Evolutionary conservation across 2,797 vertebrate genomes (phyloP), one percentile per base, ranked within the genome.

Genomic region (Babyrousa celebensis): DNA sequence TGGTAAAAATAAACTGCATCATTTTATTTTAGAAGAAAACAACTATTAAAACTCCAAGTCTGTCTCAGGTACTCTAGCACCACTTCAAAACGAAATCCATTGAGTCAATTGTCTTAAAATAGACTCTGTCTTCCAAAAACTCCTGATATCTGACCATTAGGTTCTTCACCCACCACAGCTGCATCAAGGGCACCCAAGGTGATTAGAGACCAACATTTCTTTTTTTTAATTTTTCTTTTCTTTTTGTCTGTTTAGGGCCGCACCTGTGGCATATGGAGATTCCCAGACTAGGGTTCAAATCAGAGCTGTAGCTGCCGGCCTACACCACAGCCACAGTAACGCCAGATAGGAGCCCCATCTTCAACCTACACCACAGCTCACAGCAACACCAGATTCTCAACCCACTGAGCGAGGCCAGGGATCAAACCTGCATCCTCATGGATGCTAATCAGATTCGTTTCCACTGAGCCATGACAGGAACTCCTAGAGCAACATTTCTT

Each of bases 21-120:
- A 25, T 85, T 94, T 92, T 87, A 36, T 89, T 94, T 94, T 84
- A 77, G 82, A 92, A 84, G 63, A n/a, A 93, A 96, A 95, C 58
- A 92, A 52, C 14, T 70, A 12, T 1, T 56, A 82, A 91, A 92
- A 60, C n/a, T 74, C 29, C 36, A 23, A 32, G 36, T 82, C 54
- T 52, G 25, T 65, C 63, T 48, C 12, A 40, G 52, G 9, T 10
- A 48, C 23, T 60, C 23, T 23, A 85, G 12, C 6, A 27, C 63
- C 78, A 75, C 87, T 70, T 87, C 32, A 71, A 91, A 87, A 58
- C 52, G 3, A 5, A n/a, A 54, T 60, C 43, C n/a, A 21, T 15
- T 0, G 12, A 60, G 63, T 68, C 62, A 56, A 48, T 3, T 68
- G 88, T 58, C 93, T 90, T 91, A 90, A 96, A 94, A 94, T 9